Conservation (phyloP, 2,888 invertebrate species). For the Eurytoma adleriae region DNA sequence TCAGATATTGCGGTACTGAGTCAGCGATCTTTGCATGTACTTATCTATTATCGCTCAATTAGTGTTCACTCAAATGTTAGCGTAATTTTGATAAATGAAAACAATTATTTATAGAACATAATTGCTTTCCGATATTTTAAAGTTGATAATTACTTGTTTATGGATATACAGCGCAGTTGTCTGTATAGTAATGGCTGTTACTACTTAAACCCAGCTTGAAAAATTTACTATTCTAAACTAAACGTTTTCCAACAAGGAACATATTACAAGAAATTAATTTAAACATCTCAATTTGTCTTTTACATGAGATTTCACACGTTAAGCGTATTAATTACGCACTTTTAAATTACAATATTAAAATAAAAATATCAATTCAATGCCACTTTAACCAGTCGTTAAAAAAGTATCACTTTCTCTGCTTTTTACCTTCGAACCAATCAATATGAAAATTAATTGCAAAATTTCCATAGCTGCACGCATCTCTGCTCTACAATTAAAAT, state of each 20-base stretch:
- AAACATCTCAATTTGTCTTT: background rate
- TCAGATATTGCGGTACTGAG: conserved; percentile 4
- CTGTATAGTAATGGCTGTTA: background rate
- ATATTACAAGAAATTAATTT: background rate
- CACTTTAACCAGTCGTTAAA: background rate
- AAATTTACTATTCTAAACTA: too few relatives aligned
- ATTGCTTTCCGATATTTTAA: background rate
- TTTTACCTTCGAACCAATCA: conserved; percentile 17
- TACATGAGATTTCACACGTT: background rate
- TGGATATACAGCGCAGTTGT: background rate
- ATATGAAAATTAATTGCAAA: conserved; percentile 31
- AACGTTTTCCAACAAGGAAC: too few relatives aligned
- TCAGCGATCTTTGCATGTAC: background rate
- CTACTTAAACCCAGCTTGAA: background rate
- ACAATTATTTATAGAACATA: background rate
- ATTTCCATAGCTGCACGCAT: background rate
- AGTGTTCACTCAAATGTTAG: background rate
- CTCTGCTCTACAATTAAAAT: too few relatives aligned
- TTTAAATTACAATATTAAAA: background rate
- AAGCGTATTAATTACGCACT: background rate
- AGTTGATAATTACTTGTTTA: too few relatives aligned
- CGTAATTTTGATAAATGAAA: too few relatives aligned
- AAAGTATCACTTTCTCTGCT: background rate
- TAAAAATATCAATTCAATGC: background rate
- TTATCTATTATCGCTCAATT: conserved; percentile 38